A percentile compares a stretch with the other conserved stretches of the same genome.
Evolutionary conservation across 37 sponge, comb jelly and placozoan species (phyloP).

Genomic region (Haliclona indistincta): DNA sequence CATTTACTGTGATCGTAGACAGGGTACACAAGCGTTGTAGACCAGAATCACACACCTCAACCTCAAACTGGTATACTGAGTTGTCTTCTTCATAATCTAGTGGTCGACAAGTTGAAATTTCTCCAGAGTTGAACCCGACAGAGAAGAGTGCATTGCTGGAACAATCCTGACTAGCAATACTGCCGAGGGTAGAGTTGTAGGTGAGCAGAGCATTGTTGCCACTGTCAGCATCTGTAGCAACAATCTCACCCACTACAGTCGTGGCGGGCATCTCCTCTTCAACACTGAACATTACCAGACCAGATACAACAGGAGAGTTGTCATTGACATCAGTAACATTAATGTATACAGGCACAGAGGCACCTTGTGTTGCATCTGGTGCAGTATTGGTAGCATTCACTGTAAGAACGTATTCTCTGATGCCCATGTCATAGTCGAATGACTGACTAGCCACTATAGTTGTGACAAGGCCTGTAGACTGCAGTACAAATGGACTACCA

Average conservation of each 20-base stretch:
- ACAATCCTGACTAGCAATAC: slow-evolving; percentile 10
- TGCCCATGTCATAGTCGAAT: slow-evolving; percentile 49
- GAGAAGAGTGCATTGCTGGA: slow-evolving; percentile 10
- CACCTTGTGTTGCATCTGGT: slow-evolving; percentile 30
- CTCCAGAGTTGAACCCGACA: slow-evolving; percentile 44
- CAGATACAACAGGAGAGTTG: slow-evolving; percentile 57
- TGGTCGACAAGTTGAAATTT: slow-evolving; percentile 32
- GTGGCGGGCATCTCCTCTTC: slow-evolving; percentile 35
- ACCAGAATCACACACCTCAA: slow-evolving; percentile 43
- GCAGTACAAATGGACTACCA: slow-evolving; percentile 51
- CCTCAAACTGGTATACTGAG: slow-evolving; percentile 31
- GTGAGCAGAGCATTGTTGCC: slow-evolving; percentile 43
- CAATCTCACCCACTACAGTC: slow-evolving; percentile 18
- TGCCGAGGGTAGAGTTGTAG: slow-evolving; percentile 29
- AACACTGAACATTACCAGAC: slow-evolving; percentile 36
- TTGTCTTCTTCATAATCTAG: slow-evolving; percentile 51
- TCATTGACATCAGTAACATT: slow-evolving; percentile 74
- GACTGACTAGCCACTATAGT: no score
- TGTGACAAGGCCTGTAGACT: slow-evolving; percentile 13
- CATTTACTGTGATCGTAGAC: slow-evolving; percentile 29
- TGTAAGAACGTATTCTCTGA: slow-evolving; percentile 35
- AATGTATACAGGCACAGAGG: slow-evolving; percentile 24
- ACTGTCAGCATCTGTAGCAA: slow-evolving; percentile 71
- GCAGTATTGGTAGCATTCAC: slow-evolving; percentile 26
- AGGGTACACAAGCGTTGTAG: slow-evolving; percentile 13